These are phyloP conservation scores for Petrocephalus sullivani DNA, from an alignment of 2,797 vertebrate species.

Conservation along the genomic window DNA sequence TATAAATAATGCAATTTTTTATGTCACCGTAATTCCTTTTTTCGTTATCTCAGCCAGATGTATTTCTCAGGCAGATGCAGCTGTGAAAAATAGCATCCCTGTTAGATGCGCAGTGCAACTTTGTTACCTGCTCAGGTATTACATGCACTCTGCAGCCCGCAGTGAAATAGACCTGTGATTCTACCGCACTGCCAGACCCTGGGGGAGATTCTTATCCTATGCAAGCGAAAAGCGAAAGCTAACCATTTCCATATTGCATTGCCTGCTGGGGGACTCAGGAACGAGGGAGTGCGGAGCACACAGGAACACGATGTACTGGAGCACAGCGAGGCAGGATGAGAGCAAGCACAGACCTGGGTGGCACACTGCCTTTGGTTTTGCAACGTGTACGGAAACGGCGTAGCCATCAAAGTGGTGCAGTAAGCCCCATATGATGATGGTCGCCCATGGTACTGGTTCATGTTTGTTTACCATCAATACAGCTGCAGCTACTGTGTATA, in stretches of 20 bases:
- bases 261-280: not conserved
- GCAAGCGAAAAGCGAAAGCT: not conserved
- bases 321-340: not conserved
- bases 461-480: not conserved
- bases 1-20: not conserved
- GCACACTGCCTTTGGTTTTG: not conserved
- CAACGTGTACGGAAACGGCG: not conserved
- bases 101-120: not conserved
- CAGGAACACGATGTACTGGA: slow-evolving; percentile 3
- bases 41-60: not conserved
- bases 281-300: not conserved
- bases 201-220: not conserved
- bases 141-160: not conserved
- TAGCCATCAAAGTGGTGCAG: not conserved
- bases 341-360: not conserved
- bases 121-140: not conserved
- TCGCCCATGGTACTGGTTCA: not conserved
- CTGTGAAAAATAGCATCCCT: not conserved
- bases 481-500: not conserved
- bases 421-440: not conserved
- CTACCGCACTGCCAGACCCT: not conserved
- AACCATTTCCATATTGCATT: not conserved
- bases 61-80: not conserved
- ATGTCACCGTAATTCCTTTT: not conserved
- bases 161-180: slow-evolving; percentile 13